A percentile compares a stretch with the other conserved stretches of the same genome.
Evolutionary conservation across 1,140 invertebrate species (phyloP).

Genomic region (Bombus vancouverensis): DNA sequence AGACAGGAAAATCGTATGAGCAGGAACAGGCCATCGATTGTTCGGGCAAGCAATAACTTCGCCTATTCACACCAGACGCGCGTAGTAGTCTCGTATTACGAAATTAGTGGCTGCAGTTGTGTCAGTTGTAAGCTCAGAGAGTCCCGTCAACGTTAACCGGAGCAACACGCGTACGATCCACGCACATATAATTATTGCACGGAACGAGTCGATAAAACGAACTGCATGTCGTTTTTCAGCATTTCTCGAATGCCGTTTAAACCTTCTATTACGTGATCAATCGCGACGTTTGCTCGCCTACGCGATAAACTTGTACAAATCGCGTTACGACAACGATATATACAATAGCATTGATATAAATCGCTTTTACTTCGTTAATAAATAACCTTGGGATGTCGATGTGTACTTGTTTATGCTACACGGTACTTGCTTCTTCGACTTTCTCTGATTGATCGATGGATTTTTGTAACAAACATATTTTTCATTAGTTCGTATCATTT

Average conservation of each 20-base stretch:
- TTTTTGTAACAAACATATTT: too few species aligned
- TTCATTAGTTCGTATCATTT: too few species aligned
- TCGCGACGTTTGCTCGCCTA: not conserved
- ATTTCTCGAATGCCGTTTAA: not conserved
- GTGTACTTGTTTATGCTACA: too few species aligned
- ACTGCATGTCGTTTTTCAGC: not conserved
- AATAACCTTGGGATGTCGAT: too few species aligned
- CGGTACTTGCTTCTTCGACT: too few species aligned
- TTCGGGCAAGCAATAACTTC: conserved; percentile 23
- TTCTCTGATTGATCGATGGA: too few species aligned
- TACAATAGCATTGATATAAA: not conserved
- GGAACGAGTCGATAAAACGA: not conserved
- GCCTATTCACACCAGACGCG: conserved; percentile 6
- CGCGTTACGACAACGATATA: not conserved
- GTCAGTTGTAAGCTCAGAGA: not conserved
- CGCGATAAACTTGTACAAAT: not conserved
- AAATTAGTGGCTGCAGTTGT: conserved; percentile 13
- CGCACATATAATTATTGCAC: not conserved
- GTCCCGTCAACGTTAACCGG: not conserved
- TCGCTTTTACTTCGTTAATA: not conserved
- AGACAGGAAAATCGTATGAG: not conserved
- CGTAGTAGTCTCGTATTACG: conserved; percentile 1
- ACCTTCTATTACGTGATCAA: not conserved
- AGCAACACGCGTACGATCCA: not conserved
- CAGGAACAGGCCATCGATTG: conserved; percentile 30